Evolutionary conservation across 2,888 invertebrate genomes (phyloP), one percentile per base, ranked within the genome.

Genomic region (Lasioglossum leucozonium): DNA sequence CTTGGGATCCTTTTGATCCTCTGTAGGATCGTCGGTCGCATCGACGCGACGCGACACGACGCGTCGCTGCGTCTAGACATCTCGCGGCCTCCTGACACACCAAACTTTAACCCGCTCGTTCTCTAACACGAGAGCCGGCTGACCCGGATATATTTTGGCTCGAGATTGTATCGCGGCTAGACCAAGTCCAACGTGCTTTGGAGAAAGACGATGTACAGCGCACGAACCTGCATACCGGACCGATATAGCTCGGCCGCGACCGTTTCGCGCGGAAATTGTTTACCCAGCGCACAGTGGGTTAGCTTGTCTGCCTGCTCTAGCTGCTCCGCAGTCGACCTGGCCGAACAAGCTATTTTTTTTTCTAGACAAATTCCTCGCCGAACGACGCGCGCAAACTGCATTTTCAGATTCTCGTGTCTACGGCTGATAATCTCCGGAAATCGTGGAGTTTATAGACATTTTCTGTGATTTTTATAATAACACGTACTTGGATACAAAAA

Each of bases 81-180:
- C 62, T 62, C 62, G 65, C 65, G 80, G 80, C 85, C 91, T 80
- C 81, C 77, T 90, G 85, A 82, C 88, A 82, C 82, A 81, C 55
- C 86, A 84, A 89, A 87, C 86, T 84, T 81, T 86, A 86, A 88
- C 79, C 88, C 62, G 87, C 55, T 86, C 82, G 86, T 62, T 84
- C 86, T 74, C 77, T 85, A 85, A 79, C 85, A 83, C 65, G 34
- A 84, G 34, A 84, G 84, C 83, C 40, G 85, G 78, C 76, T 91
- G 85, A 91, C 91, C 91, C 82, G 88, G 83, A 91, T 91, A 88
- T 87, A 86, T 81, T 82, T 86, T 81, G 85, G 86, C 85, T 77
- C 81, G 73, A 40, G 74, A 65, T 71, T 51, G 30, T 71, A 79
- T 71, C 34, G 77, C 73, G 22, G 30, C 62, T 62, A 72, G 73